Base-by-base conservation (phyloP, 2,888 invertebrate genomes). In the Platycnemis pennipes region DNA sequence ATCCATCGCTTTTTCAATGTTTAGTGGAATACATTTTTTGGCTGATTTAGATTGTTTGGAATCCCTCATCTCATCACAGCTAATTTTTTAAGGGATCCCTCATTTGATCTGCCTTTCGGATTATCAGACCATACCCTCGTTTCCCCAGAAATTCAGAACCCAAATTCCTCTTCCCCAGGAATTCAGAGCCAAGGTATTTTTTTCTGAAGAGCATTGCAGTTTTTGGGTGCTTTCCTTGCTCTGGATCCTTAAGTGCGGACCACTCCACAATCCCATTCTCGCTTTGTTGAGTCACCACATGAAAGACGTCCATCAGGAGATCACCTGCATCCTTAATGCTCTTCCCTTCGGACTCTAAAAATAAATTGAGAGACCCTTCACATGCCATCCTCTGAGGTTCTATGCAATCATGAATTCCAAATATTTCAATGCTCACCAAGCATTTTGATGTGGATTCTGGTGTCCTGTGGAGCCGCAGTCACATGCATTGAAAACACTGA, bases 91-190 rank as follows among this genome's bases (percentile, higher is more conserved):
- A 77, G 13, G 37, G 31, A 77, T 37, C 37, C 16, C 37, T 3
- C 31, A 31, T 37, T 77, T 77, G 7, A 77, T 77, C 11, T 0
- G 1, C 13, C n/a, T 37, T 77, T 31, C 16, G 31, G 31, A 37
- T 37, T 37, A 37, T 77, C 11, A n/a, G 77, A 13, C 37, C 77
- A 77, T 77, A 8, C 3, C 63, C 63, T 69, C 91, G 22, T 44
- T 91, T 91, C 69, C 91, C 91, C 2, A 91, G 63, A 69, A 91
- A 91, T 69, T 91, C 91, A 13, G 91, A 91, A 26, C 91, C 91
- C 19, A 91, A 44, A n/a, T 91, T 91, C n/a, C 91, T 91, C 44
- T 91, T 91, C 7, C 91, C 91, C 0, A 91, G 63, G 42, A 91
- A 91, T 69, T 91, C 91, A 4, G 91, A 91, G 11, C 91, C 91